phyloP scores from a whole-genome alignment of 1,140 invertebrate genomes.

The Triops cancriformis region DNA sequence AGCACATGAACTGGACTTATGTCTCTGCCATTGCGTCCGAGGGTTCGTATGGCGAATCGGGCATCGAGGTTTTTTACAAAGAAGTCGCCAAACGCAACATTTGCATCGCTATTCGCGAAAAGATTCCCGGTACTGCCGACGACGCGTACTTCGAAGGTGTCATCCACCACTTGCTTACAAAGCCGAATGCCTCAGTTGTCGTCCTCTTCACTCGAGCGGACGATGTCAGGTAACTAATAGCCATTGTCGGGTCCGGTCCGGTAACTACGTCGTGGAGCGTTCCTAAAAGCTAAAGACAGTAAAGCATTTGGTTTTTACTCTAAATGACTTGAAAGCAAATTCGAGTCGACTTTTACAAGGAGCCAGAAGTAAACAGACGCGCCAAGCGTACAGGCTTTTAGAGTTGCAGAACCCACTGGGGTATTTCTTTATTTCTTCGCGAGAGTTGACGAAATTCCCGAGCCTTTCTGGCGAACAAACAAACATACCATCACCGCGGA shows the following conservation, averaged over 20 bases:
- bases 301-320: background rate
- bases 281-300: background rate
- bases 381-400: background rate
- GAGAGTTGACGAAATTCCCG: background rate
- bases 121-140: slow-evolving; percentile 54
- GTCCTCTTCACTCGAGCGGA: slow-evolving; percentile 61
- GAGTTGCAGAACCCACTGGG: background rate
- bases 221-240: slow-evolving; percentile 45
- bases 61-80: slow-evolving; percentile 54
- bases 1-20: slow-evolving; percentile 53
- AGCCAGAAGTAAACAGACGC: background rate
- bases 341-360: background rate
- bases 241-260: background rate
- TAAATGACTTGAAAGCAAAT: background rate
- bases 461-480: background rate
- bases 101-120: slow-evolving; percentile 62
- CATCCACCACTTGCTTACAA: slow-evolving; percentile 50
- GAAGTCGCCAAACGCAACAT: slow-evolving; percentile 57
- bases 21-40: slow-evolving; percentile 53
- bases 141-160: slow-evolving; percentile 52
- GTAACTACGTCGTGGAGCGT: background rate
- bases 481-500: background rate
- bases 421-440: background rate
- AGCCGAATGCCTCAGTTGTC: slow-evolving; percentile 53
- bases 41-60: slow-evolving; percentile 54